Conservation (phyloP, 1,140 invertebrate genomes). For the Formica selysi region DNA sequence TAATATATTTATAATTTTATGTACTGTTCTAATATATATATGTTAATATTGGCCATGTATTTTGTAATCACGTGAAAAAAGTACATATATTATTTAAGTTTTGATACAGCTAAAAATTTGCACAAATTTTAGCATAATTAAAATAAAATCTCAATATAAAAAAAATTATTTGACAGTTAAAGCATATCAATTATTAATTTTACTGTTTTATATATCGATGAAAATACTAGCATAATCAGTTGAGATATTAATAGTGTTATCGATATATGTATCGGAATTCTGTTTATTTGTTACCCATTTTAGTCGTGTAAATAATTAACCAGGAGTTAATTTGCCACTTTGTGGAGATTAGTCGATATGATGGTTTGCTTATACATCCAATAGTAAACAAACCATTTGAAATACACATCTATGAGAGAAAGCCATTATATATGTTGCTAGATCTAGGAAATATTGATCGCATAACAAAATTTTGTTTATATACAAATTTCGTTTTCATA, state of each 20-base stretch:
- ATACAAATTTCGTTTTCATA: background rate
- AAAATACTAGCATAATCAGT: constrained; percentile 9
- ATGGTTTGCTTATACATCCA: constrained; percentile 22
- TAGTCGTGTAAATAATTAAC: constrained; percentile 58
- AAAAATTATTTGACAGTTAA: constrained; percentile 21
- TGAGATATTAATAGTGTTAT: too few relatives aligned
- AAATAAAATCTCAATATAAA: background rate
- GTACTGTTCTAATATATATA: too few relatives aligned
- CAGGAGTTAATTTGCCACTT: constrained; percentile 41
- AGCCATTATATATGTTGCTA: constrained; percentile 18
- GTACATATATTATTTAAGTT: background rate
- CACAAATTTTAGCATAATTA: background rate
- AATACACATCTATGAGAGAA: constrained; percentile 52
- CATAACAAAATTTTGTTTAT: background rate
- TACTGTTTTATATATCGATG: background rate
- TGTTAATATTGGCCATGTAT: background rate
- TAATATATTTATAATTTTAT: too few relatives aligned
- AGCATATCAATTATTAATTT: background rate
- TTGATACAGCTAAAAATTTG: background rate
- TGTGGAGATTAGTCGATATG: constrained; percentile 35
- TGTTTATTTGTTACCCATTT: constrained; percentile 21
- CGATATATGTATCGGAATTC: constrained; percentile 22
- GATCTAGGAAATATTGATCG: constrained; percentile 44
- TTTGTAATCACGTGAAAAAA: background rate
- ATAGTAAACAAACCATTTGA: constrained; percentile 44